A percentile compares a stretch with the other conserved stretches of the same genome.
Evolutionary conservation across 2,888 invertebrate species (phyloP).

Genomic region (Pseudolycoriella hygida): DNA sequence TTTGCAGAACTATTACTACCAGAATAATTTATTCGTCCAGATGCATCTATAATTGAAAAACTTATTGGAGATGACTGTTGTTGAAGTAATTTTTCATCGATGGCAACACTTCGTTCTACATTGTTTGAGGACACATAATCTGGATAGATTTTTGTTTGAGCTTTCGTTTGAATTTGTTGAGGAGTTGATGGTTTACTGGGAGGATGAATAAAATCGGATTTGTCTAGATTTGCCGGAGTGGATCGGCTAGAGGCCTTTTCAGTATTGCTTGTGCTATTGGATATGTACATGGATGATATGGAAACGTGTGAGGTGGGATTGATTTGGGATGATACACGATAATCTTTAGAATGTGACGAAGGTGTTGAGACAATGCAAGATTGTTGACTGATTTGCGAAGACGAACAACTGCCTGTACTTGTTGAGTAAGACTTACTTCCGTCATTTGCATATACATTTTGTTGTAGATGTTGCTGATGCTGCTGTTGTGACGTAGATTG

Average conservation of each 20-base stretch:
- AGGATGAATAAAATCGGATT: constrained; percentile 17
- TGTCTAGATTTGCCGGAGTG: constrained; percentile 17
- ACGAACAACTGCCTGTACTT: constrained; percentile 38
- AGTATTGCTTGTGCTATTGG: constrained; percentile 23
- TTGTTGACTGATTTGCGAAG: constrained; percentile 42
- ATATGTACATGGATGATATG: constrained; percentile 31
- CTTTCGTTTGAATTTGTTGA: constrained; percentile 45
- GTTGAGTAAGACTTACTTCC: constrained; percentile 10
- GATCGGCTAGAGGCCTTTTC: constrained; percentile 23
- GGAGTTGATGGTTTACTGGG: constrained; percentile 1
- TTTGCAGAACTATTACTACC: constrained; percentile 36
- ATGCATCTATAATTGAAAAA: constrained; percentile 56
- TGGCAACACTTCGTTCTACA: constrained; percentile 14
- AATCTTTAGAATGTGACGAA: constrained; percentile 22
- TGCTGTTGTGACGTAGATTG: constrained; percentile 1
- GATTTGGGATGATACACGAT: constrained; percentile 17
- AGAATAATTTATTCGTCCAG: constrained; percentile 42
- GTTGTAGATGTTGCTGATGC: constrained; percentile 1
- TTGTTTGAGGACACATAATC: constrained; percentile 30
- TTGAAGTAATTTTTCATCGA: neutral
- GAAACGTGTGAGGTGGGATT: constrained; percentile 26
- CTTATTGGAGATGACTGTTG: constrained; percentile 53
- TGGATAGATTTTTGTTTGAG: constrained; percentile 60
- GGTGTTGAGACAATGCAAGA: constrained; percentile 58
- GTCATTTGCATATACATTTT: neutral